Evolutionary conservation across 2,888 invertebrate genomes (phyloP).

Genomic region (Drosophila conformis): DNA sequence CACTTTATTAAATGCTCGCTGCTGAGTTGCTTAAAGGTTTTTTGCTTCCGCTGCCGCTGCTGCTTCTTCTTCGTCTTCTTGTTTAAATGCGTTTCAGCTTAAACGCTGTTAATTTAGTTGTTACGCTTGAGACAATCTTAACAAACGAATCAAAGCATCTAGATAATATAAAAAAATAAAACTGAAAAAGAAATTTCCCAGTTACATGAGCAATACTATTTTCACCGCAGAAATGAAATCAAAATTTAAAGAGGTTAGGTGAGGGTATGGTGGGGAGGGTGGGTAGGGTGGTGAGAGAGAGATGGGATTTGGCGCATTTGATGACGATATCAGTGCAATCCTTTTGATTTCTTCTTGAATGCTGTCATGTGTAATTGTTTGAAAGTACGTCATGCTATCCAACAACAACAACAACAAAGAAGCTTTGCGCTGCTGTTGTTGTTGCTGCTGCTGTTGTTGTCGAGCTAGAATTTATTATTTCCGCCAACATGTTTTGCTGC

Average conservation of each 20-base stretch:
- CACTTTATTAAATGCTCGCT: constrained; percentile 11
- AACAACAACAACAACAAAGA: constrained; percentile 32
- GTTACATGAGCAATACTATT: constrained; percentile 58
- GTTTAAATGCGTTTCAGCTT: constrained; percentile 65
- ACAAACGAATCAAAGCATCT: constrained; percentile 39
- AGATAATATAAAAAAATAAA: constrained; percentile 32
- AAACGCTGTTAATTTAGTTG: constrained; percentile 77
- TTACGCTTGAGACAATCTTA: constrained; percentile 66
- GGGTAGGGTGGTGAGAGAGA: too few species aligned
- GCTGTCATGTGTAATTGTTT: constrained; percentile 44
- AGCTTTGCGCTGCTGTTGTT: constrained; percentile 40
- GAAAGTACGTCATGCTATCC: constrained; percentile 35
- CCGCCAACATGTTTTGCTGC: constrained; percentile 66
- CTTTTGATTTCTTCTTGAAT: constrained; percentile 57
- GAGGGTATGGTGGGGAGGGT: background rate
- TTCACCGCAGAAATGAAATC: constrained; percentile 52
- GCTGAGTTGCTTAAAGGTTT: background rate
- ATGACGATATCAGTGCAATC: constrained; percentile 28
- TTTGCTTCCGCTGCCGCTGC: constrained; percentile 17
- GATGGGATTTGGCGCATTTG: background rate
- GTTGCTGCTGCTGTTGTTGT: constrained; percentile 44
- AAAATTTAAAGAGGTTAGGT: background rate
- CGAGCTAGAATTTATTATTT: constrained; percentile 77
- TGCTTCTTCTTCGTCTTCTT: constrained; percentile 1
- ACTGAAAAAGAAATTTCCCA: constrained; percentile 27